These are phyloP conservation scores for Sphaerodactylus townsendi DNA, from an alignment of 2,113 vertebrate species.

Conservation along the genomic window DNA sequence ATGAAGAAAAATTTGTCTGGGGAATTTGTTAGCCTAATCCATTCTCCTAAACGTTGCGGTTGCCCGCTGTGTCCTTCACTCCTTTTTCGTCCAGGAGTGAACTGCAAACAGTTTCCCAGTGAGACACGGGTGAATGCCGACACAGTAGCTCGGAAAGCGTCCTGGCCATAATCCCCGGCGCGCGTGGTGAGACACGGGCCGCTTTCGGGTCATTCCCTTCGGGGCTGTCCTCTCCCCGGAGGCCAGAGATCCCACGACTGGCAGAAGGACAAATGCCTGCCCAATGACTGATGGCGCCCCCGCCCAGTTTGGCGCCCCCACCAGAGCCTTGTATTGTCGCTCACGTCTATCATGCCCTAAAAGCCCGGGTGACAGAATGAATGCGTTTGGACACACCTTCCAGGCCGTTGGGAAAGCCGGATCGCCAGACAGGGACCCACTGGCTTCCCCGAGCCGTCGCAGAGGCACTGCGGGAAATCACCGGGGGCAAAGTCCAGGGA, in stretches of 20 bases:
- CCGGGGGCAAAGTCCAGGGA: too few relatives aligned
- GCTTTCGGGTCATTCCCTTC: neutral
- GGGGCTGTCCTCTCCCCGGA: neutral
- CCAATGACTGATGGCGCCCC: neutral
- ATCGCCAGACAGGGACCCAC: conserved; percentile 5
- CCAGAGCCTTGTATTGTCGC: conserved; percentile 83
- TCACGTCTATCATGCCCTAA: conserved; percentile 85
- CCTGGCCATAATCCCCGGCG: too few relatives aligned
- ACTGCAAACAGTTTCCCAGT: too few relatives aligned
- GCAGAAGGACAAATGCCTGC: neutral
- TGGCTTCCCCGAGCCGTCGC: neutral
- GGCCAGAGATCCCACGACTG: neutral
- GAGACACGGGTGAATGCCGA: too few relatives aligned
- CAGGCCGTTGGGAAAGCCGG: conserved; percentile 64
- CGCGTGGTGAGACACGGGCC: neutral
- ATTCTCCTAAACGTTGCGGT: too few relatives aligned
- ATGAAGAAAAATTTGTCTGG: too few relatives aligned
- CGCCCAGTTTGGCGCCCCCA: conserved; percentile 40
- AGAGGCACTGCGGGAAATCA: neutral
- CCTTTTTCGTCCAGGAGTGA: too few relatives aligned
- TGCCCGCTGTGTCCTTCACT: too few relatives aligned
- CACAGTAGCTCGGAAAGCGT: too few relatives aligned
- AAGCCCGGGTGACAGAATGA: conserved; percentile 87
- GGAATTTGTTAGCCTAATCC: too few relatives aligned
- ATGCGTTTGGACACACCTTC: conserved; percentile 91